Percentiles rank a stretch among this genome's conserved stretches.
These are phyloP conservation scores for Probaryconus sp. DNA, from an alignment of 1,140 invertebrate genomes.

Conservation along the genomic window DNA sequence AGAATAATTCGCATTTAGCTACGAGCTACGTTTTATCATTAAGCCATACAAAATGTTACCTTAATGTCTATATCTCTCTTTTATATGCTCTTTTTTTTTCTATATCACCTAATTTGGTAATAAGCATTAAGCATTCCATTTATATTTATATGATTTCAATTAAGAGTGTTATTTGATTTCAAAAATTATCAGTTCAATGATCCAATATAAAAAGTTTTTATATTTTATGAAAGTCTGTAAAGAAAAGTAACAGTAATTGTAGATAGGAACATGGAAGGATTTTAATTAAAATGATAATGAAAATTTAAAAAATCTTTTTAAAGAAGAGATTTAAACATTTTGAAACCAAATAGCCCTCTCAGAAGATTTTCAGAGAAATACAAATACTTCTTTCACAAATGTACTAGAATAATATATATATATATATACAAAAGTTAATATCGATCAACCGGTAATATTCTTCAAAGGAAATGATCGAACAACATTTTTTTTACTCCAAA, in stretches of 20 bases:
- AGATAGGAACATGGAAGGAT: no score
- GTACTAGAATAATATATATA: slow-evolving; percentile 20
- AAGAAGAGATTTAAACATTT: no score
- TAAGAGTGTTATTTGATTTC: no score
- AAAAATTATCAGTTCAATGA: no score
- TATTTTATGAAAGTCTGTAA: no score
- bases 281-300: no score
- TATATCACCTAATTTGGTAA: slow-evolving; percentile 40
- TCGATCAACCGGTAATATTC: not conserved
- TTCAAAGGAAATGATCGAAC: slow-evolving; percentile 5
- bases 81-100: slow-evolving; percentile 38
- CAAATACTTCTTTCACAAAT: slow-evolving; percentile 42
- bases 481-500: not conserved
- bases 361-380: slow-evolving; percentile 49
- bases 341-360: no score
- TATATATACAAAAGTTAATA: slow-evolving; percentile 35
- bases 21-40: slow-evolving; percentile 65
- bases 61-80: slow-evolving; percentile 57
- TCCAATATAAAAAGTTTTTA: no score
- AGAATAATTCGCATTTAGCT: slow-evolving; percentile 37
- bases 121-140: slow-evolving; percentile 36
- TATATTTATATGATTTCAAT: slow-evolving; percentile 30
- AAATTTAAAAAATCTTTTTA: no score
- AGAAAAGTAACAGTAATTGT: no score
- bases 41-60: slow-evolving; percentile 69